Evolutionary conservation across 2,888 invertebrate genomes (phyloP).

Genomic region (Eilema griseolum): DNA sequence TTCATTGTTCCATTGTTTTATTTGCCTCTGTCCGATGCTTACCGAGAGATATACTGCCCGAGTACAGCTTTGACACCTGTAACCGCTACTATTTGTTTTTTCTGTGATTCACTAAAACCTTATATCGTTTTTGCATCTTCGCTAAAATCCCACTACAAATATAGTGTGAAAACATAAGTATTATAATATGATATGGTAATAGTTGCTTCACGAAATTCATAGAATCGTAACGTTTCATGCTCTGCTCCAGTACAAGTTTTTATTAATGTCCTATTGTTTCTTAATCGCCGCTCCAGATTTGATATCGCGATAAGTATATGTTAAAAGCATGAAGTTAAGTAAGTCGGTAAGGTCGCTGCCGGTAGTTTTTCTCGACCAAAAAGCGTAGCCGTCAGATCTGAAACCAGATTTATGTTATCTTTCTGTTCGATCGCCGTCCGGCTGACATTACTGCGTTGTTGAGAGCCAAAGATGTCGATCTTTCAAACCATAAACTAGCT

Average conservation of each 20-base stretch:
- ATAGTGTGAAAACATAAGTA: constrained; percentile 16
- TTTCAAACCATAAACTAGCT: constrained; percentile 68
- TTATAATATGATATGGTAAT: constrained; percentile 26
- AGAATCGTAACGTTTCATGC: constrained; percentile 77
- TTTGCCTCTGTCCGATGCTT: constrained; percentile 69
- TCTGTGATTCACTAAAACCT: constrained; percentile 29
- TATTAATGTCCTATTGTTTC: constrained; percentile 84
- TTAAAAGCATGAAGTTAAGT: constrained; percentile 78
- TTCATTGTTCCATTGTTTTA: constrained; percentile 78
- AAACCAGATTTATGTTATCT: constrained; percentile 75
- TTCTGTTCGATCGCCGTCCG: constrained; percentile 70
- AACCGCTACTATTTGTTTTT: constrained; percentile 54
- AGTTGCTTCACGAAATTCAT: constrained; percentile 53
- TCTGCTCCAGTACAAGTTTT: constrained; percentile 74
- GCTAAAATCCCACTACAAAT: constrained; percentile 25
- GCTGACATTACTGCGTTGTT: constrained; percentile 67
- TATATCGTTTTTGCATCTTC: constrained; percentile 38
- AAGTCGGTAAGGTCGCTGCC: constrained; percentile 71
- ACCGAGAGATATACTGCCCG: constrained; percentile 68
- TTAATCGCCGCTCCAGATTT: constrained; percentile 79
- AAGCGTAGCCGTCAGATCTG: constrained; percentile 73
- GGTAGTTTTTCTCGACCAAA: constrained; percentile 71
- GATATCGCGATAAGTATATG: constrained; percentile 78
- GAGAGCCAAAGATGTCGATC: constrained; percentile 67
- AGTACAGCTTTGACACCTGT: constrained; percentile 61